These are phyloP conservation scores for Mormyrus iriodes DNA, from an alignment of 2,113 vertebrate genomes.

Conservation along the genomic window DNA sequence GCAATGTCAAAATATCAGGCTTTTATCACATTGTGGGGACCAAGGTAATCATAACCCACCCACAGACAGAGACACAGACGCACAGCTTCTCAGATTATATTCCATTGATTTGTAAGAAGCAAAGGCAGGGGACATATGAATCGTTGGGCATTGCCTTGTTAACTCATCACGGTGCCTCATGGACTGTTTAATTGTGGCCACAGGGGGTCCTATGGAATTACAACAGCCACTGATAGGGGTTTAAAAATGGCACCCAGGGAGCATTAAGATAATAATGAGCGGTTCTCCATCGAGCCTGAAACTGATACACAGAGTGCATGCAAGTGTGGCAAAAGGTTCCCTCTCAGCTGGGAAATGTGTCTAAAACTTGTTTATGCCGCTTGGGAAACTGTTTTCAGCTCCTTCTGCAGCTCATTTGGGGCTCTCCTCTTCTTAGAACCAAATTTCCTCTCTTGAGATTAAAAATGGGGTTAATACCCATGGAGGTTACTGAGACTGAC, in stretches of 20 bases:
- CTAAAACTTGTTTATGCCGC: not conserved
- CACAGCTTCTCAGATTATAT: not conserved
- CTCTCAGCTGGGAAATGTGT: not conserved
- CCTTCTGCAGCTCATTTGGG: not conserved
- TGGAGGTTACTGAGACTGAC: not conserved
- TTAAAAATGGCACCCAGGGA: not conserved
- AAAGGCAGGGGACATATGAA: not conserved
- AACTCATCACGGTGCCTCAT: not conserved
- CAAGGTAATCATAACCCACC: too few species aligned
- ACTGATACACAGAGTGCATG: not conserved
- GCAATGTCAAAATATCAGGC: not conserved
- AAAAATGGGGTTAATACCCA: not conserved
- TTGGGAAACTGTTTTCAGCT: constrained; percentile 10
- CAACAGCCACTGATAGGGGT: not conserved
- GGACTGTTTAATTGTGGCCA: constrained; percentile 13
- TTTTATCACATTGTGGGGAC: not conserved
- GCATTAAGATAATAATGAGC: constrained; percentile 13
- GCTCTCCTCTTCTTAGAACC: not conserved
- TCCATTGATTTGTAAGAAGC: not conserved
- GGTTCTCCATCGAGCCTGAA: not conserved
- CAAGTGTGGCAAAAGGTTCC: not conserved
- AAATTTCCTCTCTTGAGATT: not conserved
- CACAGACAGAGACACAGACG: not conserved
- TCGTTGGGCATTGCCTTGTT: not conserved
- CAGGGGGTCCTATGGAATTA: not conserved